A percentile compares a stretch with the other conserved stretches of the same genome.
Conservation (phyloP, 2,113 vertebrate species). For the Amphilophus citrinellus region DNA sequence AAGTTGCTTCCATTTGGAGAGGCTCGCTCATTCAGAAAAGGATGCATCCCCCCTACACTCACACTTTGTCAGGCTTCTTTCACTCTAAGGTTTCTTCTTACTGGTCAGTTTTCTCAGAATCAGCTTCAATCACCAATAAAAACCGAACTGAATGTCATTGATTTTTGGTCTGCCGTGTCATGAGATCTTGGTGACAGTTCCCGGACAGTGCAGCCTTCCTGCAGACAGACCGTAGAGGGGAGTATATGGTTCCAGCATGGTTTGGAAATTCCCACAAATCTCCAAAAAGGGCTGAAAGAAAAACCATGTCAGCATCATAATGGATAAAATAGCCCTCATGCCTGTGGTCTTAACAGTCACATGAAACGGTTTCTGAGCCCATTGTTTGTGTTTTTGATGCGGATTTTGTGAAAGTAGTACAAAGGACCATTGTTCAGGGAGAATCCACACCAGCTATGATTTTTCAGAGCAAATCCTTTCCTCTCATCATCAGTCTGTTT, state of each 20-base stretch:
- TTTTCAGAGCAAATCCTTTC: neutral
- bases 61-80: neutral
- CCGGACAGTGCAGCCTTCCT: neutral
- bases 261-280: slow-evolving; percentile 5
- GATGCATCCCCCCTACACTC: neutral
- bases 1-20: neutral
- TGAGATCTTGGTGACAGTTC: neutral
- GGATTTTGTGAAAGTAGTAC: slow-evolving; percentile 14
- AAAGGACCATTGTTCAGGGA: slow-evolving; percentile 56
- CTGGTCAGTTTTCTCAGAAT: neutral
- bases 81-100: neutral
- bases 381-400: slow-evolving; percentile 39
- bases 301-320: neutral
- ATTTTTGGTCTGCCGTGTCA: neutral
- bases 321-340: neutral
- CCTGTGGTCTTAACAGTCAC: slow-evolving; percentile 23
- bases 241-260: neutral
- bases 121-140: neutral
- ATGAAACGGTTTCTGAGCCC: slow-evolving; percentile 36
- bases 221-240: neutral
- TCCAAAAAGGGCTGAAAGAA: neutral
- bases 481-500: neutral
- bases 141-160: neutral
- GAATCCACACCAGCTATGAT: neutral
- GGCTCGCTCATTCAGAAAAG: slow-evolving; percentile 7